phyloP scores from a whole-genome alignment of 2,797 vertebrate species.

The Sarcophilus harrisii region DNA sequence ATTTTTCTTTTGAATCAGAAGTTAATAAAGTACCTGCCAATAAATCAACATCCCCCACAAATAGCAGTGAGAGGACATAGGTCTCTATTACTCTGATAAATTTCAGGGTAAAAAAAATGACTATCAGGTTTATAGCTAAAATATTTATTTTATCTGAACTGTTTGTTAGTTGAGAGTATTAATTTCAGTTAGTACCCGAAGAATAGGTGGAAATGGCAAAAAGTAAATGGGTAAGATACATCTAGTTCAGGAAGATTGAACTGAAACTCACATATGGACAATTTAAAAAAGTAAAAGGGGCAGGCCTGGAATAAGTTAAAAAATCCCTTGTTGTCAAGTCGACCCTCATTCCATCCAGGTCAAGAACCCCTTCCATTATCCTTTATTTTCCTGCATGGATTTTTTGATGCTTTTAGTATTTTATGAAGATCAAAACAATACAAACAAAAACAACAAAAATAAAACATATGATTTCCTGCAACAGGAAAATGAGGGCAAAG shows the following conservation, averaged over 20 bases:
- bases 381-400: background rate
- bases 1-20: conserved; percentile 28
- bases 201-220: background rate
- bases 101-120: background rate
- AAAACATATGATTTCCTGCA: background rate
- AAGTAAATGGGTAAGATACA: background rate
- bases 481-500: background rate
- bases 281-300: background rate
- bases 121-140: background rate
- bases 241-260: background rate
- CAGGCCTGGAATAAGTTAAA: background rate
- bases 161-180: background rate
- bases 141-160: background rate
- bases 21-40: background rate
- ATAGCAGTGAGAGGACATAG: background rate
- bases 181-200: background rate
- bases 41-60: conserved; percentile 7
- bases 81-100: background rate
- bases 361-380: background rate
- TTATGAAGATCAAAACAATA: background rate
- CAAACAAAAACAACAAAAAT: too few species aligned
- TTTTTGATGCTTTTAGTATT: background rate
- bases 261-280: background rate
- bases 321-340: background rate
- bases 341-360: background rate